A percentile compares a stretch with the other conserved stretches of the same genome.
phyloP scores from a whole-genome alignment of 2,113 vertebrate species.

The Myotis lucifugus region DNA sequence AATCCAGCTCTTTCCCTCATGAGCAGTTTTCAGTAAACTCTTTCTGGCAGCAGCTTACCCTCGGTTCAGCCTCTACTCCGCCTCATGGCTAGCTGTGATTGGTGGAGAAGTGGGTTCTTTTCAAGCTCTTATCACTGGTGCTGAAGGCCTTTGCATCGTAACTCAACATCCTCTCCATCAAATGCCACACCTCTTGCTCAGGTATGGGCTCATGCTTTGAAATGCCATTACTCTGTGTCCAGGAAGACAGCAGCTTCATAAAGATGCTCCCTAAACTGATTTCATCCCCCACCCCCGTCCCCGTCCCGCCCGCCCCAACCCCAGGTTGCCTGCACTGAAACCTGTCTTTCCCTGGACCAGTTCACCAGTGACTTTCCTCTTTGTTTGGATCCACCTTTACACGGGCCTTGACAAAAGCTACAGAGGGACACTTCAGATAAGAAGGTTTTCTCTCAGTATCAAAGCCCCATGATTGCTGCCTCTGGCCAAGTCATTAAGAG shows the following conservation, averaged over 20 bases:
- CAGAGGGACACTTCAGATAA: not conserved
- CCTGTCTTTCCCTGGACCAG: not conserved
- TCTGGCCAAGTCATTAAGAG: not conserved
- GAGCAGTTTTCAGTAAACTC: not conserved
- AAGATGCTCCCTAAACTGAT: not conserved
- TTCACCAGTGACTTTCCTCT: not conserved
- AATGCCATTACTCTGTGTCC: not conserved
- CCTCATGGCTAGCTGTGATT: too few relatives aligned
- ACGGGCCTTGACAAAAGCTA: not conserved
- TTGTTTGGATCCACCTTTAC: not conserved
- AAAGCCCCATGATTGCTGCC: not conserved
- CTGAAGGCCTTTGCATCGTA: not conserved
- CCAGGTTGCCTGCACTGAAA: not conserved
- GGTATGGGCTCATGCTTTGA: not conserved
- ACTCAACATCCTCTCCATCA: not conserved
- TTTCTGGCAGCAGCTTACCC: not conserved
- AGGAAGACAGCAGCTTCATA: not conserved
- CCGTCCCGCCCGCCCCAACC: not conserved
- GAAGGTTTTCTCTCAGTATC: not conserved
- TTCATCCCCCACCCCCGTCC: not conserved
- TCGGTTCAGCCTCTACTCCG: fast-evolving
- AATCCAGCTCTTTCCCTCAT: not conserved
- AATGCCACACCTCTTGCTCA: not conserved
- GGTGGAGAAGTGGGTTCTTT: not conserved
- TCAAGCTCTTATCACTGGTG: not conserved